Evolutionary conservation across 2,113 vertebrate species (phyloP).

Genomic region (Leptodactylus fuscus): DNA sequence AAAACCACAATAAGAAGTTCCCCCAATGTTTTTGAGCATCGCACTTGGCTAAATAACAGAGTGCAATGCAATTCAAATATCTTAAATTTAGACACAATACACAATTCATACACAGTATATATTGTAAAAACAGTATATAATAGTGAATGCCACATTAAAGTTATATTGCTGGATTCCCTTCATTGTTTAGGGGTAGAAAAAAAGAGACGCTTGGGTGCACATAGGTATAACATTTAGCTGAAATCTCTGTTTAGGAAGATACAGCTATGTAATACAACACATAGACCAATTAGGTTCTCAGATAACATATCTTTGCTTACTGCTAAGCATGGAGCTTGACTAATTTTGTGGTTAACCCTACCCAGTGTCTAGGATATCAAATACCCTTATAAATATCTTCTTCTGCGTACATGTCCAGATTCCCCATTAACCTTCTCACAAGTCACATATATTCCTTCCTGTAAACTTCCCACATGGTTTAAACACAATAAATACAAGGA

Average conservation of each 20-base stretch:
- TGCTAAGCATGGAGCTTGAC: not conserved
- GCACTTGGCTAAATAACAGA: not conserved
- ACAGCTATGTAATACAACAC: not conserved
- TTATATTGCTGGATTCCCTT: not conserved
- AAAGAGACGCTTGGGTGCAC: not conserved
- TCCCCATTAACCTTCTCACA: not conserved
- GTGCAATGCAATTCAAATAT: constrained; percentile 9
- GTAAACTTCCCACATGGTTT: constrained; percentile 7
- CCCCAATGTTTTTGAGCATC: not conserved
- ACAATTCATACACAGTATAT: not conserved
- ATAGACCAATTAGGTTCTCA: not conserved
- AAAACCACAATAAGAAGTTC: not conserved
- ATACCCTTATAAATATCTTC: not conserved
- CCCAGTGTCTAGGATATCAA: not conserved
- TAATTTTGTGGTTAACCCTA: not conserved
- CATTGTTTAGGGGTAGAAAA: not conserved
- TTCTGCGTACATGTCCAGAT: constrained; percentile 1
- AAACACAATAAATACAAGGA: constrained; percentile 17
- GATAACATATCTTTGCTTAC: not conserved
- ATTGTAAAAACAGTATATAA: not conserved
- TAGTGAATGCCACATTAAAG: not conserved
- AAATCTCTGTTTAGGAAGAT: no score
- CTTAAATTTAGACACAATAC: constrained; percentile 1
- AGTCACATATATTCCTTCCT: not conserved
- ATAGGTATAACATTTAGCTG: not conserved